phyloP scores from a whole-genome alignment of 2,888 invertebrate species.

The Patella depressa region DNA sequence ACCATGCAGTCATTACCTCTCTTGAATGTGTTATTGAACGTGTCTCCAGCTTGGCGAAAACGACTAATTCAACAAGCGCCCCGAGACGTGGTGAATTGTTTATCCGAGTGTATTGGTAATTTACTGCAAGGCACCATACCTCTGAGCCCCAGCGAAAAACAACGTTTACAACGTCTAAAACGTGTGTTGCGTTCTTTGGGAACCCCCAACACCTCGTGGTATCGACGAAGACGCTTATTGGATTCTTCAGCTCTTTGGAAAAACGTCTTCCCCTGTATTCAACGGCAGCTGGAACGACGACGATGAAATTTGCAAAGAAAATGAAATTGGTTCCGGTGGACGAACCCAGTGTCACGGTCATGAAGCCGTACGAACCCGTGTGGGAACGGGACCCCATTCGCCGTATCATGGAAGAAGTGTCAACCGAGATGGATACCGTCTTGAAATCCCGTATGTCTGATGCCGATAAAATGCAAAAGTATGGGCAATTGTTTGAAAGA shows the following conservation, averaged over 20 bases:
- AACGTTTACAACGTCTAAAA: background rate
- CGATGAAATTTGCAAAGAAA: background rate
- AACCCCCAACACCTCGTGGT: background rate
- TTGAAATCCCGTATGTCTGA: background rate
- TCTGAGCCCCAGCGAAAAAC: background rate
- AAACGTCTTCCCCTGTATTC: no score
- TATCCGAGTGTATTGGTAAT: background rate
- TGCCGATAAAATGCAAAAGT: background rate
- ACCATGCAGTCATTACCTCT: no score
- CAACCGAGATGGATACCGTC: background rate
- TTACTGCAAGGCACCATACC: background rate
- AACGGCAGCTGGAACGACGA: no score
- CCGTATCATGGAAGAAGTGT: background rate
- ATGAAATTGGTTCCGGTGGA: background rate
- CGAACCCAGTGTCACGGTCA: background rate
- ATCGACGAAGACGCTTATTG: background rate
- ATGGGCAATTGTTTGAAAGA: background rate
- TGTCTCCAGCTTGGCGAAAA: no score
- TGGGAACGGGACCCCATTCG: background rate
- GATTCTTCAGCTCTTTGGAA: no score
- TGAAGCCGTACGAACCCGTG: conserved; percentile 4
- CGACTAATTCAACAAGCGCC: no score
- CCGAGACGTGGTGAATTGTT: background rate
- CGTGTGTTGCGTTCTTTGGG: background rate
- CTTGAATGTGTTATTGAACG: no score